These are phyloP conservation scores for Squalus acanthias DNA, from an alignment of 2,797 vertebrate genomes.

Conservation along the genomic window DNA sequence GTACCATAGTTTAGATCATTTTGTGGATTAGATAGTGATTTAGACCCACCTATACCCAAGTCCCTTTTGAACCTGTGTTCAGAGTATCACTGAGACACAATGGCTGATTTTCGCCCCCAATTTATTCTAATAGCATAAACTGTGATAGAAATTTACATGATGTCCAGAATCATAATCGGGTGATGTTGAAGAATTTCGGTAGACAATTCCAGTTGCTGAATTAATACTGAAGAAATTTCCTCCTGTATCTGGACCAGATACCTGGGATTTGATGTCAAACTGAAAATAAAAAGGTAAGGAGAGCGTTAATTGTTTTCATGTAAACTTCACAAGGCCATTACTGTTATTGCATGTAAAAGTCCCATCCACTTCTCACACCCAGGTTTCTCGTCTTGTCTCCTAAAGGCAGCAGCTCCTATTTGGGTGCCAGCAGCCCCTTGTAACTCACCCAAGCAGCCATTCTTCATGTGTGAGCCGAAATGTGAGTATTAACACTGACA, in stretches of 20 bases:
- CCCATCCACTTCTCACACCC: neutral
- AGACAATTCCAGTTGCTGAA: slow-evolving; percentile 21
- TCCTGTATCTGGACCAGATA: neutral
- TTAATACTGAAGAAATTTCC: slow-evolving; percentile 6
- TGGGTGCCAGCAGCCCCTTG: neutral
- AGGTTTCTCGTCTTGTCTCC: neutral
- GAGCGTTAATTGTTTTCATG: neutral
- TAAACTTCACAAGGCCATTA: neutral
- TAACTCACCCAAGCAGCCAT: neutral
- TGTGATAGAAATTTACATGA: neutral
- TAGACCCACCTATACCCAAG: neutral
- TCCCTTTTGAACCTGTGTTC: neutral
- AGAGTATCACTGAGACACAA: neutral
- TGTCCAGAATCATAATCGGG: slow-evolving; percentile 16
- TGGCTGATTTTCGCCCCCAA: neutral
- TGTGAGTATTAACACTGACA: neutral
- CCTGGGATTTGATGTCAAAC: slow-evolving; percentile 12
- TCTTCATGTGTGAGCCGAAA: neutral
- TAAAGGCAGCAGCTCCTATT: neutral
- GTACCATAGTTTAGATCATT: neutral
- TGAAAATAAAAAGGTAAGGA: slow-evolving; percentile 1
- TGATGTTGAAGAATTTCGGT: neutral
- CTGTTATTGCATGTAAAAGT: neutral
- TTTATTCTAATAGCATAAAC: neutral
- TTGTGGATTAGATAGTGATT: neutral